These are phyloP conservation scores for Panopea generosa DNA, from an alignment of 2,888 invertebrate species.

Conservation along the genomic window DNA sequence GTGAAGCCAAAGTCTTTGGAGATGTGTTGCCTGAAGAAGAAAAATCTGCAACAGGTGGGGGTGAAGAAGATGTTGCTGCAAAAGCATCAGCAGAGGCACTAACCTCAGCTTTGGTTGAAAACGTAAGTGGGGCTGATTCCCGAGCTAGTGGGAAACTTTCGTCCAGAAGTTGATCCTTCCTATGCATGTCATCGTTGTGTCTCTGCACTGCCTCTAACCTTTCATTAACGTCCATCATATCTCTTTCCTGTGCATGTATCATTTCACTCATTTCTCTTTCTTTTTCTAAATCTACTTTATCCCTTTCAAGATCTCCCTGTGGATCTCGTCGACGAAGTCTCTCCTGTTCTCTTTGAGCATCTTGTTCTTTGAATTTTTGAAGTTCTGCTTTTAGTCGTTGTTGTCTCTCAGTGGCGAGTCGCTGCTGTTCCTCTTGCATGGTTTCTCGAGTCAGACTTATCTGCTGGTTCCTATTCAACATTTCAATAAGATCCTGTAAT, in stretches of 20 bases:
- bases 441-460: conserved; percentile 10
- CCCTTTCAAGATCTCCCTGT: too few species aligned
- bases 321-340: neutral
- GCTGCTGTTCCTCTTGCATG: conserved; percentile 11
- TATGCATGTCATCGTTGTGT: conserved; percentile 11
- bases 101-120: too few species aligned
- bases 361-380: too few species aligned
- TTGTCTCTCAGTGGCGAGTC: neutral
- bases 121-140: too few species aligned
- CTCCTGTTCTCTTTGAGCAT: too few species aligned
- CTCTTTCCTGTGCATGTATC: neutral
- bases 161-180: conserved; percentile 8
- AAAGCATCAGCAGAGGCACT: too few species aligned
- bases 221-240: neutral
- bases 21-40: too few species aligned
- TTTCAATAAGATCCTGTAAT: conserved; percentile 52
- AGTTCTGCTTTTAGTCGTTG: too few species aligned
- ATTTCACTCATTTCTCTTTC: neutral
- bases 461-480: conserved; percentile 46
- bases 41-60: too few species aligned
- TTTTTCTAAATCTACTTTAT: neutral
- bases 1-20: too few species aligned
- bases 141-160: conserved; percentile 10
- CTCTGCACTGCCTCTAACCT: conserved; percentile 1
- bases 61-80: too few species aligned